Base-by-base conservation (phyloP, 2,113 vertebrate species). In the Anoura caudifer region DNA sequence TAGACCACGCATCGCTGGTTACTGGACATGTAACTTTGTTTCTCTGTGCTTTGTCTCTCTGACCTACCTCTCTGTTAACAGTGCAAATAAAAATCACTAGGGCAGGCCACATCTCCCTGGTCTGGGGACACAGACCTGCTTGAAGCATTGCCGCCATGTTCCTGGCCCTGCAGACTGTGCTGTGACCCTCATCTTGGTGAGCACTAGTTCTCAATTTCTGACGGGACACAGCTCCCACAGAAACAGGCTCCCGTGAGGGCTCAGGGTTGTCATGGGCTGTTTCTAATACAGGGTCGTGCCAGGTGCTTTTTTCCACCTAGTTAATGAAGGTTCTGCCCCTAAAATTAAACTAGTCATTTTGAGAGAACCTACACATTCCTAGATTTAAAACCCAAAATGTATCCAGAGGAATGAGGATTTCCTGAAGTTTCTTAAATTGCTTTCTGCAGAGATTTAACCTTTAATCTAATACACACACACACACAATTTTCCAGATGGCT, bases 341-440 rank as follows among this genome's bases (percentile, higher is more conserved):
- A 87, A 50, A 94, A 50, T 20, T 76, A 63, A 87, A 88, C 33
- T 45, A 63, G 22, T 38, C 65, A 80, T n/a, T 50, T 41, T 73
- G 67, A 89, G 4, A 91, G 22, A 89, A 45, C 19, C 52, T 83
- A 41, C 28, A 73, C 8, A 33, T 67, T 59, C 41, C 67, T 22
- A 75, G 73, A 83, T 69, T 89, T 28, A 84, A 94, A 90, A 73
- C 4, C 12, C 45, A 80, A 50, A 89, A 83, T 6, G 19, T 7
- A 17, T 56, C 56, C 38, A 45, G 8, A 63, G 22, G 73, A 47
- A 69, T 69, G 90, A 90, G 45, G 20, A 72, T 87, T 92, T 91
- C 65, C 41, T 80, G 10, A 91, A 84, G 61, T 38, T 70, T 80
- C 65, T 76, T 79, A 96, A 94, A 91, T 91, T 87, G 72, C 26